Evolutionary conservation across 2,888 invertebrate species (phyloP).

Genomic region (Chalcis sispes): DNA sequence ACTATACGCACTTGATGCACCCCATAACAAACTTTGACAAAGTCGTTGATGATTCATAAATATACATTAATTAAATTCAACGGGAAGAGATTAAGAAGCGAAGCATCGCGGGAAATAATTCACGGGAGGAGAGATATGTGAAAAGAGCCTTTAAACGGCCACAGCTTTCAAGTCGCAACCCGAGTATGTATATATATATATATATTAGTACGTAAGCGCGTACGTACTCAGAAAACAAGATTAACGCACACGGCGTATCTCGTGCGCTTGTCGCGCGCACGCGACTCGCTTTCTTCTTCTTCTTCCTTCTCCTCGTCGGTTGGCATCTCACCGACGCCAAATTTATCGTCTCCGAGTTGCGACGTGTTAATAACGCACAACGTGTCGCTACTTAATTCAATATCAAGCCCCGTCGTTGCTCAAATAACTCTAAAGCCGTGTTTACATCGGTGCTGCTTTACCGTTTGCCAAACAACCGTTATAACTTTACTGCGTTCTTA

Average conservation of each 20-base stretch:
- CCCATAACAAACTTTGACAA: neutral
- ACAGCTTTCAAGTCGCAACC: slow-evolving; percentile 17
- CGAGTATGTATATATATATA: too few relatives aligned
- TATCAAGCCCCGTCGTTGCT: slow-evolving; percentile 17
- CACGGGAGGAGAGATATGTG: slow-evolving; percentile 6
- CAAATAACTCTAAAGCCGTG: slow-evolving; percentile 6
- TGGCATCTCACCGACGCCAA: slow-evolving; percentile 5
- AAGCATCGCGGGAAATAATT: neutral
- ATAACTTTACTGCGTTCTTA: neutral
- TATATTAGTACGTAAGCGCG: neutral
- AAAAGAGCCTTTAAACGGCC: slow-evolving; percentile 13
- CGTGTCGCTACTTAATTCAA: slow-evolving; percentile 36
- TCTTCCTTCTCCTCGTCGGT: neutral
- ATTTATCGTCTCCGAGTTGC: slow-evolving; percentile 18
- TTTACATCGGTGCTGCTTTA: slow-evolving; percentile 18
- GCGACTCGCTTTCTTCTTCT: slow-evolving; percentile 16
- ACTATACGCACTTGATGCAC: neutral
- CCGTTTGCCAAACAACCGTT: slow-evolving; percentile 25
- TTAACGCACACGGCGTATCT: slow-evolving; percentile 11
- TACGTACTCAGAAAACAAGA: slow-evolving; percentile 28
- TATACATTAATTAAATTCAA: slow-evolving; percentile 17
- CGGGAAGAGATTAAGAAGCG: slow-evolving; percentile 4
- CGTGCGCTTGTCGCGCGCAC: neutral
- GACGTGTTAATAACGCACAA: slow-evolving; percentile 25
- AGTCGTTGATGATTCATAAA: slow-evolving; percentile 10